These are phyloP conservation scores for Colletes gigas DNA, from an alignment of 1,140 invertebrate species.

Conservation along the genomic window DNA sequence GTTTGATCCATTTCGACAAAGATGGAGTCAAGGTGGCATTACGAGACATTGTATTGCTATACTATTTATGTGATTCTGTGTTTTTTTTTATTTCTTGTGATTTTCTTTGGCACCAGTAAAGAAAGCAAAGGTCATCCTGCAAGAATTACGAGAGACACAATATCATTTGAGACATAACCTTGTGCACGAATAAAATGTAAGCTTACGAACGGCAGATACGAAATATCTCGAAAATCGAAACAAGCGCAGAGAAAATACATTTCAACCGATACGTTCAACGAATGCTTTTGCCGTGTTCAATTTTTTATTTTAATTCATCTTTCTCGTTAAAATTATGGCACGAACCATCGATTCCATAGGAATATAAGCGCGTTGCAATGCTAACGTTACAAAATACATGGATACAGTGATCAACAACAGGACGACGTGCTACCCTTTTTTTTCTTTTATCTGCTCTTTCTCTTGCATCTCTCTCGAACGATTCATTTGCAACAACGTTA, in stretches of 20 bases:
- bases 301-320: neutral
- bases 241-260: too few species aligned
- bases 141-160: neutral
- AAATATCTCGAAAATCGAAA: too few species aligned
- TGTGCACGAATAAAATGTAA: neutral
- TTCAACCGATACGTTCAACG: neutral
- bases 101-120: conserved; percentile 17
- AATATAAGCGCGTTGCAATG: conserved; percentile 2
- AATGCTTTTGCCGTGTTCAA: neutral
- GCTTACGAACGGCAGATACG: too few species aligned
- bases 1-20: neutral
- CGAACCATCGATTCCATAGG: conserved; percentile 28
- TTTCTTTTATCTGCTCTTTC: neutral
- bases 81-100: neutral
- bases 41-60: conserved; percentile 1
- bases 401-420: conserved; percentile 10
- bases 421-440: neutral
- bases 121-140: neutral
- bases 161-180: neutral
- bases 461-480: neutral
- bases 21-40: neutral
- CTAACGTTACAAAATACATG: conserved; percentile 23
- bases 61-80: neutral
- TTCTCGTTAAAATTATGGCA: conserved; percentile 5
- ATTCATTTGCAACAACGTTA: conserved; percentile 2